phyloP scores from a whole-genome alignment of 1,140 invertebrate genomes.

The Amphibalanus amphitrite region DNA sequence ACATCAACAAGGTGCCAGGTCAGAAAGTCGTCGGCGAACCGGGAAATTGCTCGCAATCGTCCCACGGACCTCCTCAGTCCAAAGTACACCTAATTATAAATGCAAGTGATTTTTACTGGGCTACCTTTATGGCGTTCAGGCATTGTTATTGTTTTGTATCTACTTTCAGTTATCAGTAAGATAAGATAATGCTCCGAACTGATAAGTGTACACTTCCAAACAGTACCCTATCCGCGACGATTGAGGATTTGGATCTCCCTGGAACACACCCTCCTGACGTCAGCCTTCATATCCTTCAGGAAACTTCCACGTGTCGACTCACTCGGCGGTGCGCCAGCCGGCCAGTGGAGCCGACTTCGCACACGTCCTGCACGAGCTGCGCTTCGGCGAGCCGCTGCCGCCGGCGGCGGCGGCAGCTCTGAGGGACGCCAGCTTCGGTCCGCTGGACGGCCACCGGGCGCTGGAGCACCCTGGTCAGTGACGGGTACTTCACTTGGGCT shows the following conservation, averaged over 20 bases:
- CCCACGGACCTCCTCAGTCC: too few relatives aligned
- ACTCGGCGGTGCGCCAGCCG: conserved; percentile 34
- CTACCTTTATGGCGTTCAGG: too few relatives aligned
- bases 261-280: not conserved
- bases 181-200: too few relatives aligned
- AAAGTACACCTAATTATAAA: too few relatives aligned
- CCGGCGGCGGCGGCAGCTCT: conserved; percentile 15
- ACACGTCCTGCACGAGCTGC: conserved; percentile 35
- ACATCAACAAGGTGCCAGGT: conserved; percentile 34
- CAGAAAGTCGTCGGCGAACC: conserved; percentile 4
- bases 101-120: too few relatives aligned
- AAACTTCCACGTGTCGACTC: conserved; percentile 43
- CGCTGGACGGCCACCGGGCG: conserved; percentile 23
- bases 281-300: conserved; percentile 19
- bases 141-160: too few relatives aligned
- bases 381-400: conserved; percentile 29
- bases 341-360: conserved; percentile 31
- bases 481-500: too few relatives aligned
- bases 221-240: too few relatives aligned
- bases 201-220: too few relatives aligned
- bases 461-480: not conserved
- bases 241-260: too few relatives aligned
- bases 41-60: too few relatives aligned
- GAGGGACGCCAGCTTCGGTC: conserved; percentile 32
- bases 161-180: too few relatives aligned